phyloP scores from a whole-genome alignment of 2,797 vertebrate genomes.

The Taenioides sp. region DNA sequence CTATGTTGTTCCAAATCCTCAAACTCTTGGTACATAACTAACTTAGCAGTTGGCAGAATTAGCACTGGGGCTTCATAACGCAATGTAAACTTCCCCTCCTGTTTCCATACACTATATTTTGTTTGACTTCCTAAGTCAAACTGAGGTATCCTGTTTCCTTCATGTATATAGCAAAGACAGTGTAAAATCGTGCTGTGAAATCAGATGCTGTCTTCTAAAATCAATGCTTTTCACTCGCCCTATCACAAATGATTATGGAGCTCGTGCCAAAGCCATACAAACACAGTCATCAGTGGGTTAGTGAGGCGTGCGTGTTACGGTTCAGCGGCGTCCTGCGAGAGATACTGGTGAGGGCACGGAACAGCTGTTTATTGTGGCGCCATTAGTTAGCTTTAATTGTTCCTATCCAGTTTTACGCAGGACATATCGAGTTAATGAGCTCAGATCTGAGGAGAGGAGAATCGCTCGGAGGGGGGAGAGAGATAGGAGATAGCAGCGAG shows the following conservation, averaged over 20 bases:
- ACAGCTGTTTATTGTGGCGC: constrained; percentile 36
- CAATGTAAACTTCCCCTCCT: not conserved
- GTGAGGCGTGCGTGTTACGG: constrained; percentile 15
- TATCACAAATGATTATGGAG: constrained; percentile 39
- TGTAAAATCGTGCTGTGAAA: constrained; percentile 17
- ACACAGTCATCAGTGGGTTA: constrained; percentile 32
- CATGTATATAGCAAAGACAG: constrained; percentile 4
- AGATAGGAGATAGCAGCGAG: constrained; percentile 8
- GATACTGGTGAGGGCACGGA: constrained; percentile 16
- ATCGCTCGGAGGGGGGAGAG: constrained; percentile 32
- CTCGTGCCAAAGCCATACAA: constrained; percentile 33
- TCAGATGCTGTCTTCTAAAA: constrained; percentile 24
- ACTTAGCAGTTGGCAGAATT: not conserved
- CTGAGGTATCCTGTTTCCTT: not conserved
- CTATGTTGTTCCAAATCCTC: too few relatives aligned
- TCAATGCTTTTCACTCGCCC: constrained; percentile 34
- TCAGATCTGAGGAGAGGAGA: constrained; percentile 7
- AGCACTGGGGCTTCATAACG: not conserved
- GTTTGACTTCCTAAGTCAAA: constrained; percentile 2
- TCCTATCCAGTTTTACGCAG: constrained; percentile 21
- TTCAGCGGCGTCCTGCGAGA: constrained; percentile 21
- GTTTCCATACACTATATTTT: too few relatives aligned
- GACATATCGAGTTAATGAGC: constrained; percentile 20
- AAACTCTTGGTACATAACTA: not conserved
- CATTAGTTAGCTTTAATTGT: constrained; percentile 24